Percentiles rank a stretch among this genome's conserved stretches.
phyloP scores from a whole-genome alignment of 2,888 invertebrate species.

The Drosophila glabriapex region DNA sequence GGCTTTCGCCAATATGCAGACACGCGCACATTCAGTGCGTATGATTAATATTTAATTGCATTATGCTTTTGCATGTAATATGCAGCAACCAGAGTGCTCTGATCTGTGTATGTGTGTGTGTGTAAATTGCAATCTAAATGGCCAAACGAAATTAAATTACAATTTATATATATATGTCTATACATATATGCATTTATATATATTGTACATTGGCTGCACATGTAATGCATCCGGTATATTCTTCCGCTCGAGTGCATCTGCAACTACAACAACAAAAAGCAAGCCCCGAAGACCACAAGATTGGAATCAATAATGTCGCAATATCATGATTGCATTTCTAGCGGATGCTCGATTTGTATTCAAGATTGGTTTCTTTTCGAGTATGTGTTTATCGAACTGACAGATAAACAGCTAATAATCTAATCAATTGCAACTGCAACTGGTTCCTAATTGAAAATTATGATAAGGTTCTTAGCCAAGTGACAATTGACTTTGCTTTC shows the following conservation, averaged over 20 bases:
- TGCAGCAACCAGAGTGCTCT: slow-evolving; percentile 44
- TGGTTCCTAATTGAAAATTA: slow-evolving; percentile 6
- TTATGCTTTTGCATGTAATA: slow-evolving; percentile 53
- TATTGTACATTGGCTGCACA: slow-evolving; percentile 10
- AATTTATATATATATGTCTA: slow-evolving; percentile 36
- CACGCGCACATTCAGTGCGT: slow-evolving; percentile 45
- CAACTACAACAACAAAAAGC: slow-evolving; percentile 5
- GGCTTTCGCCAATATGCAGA: slow-evolving; percentile 14
- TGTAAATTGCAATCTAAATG: slow-evolving; percentile 41
- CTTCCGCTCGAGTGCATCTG: not conserved
- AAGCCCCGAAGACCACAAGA: slow-evolving; percentile 12
- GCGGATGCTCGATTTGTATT: slow-evolving; percentile 34
- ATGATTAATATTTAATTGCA: slow-evolving; percentile 78
- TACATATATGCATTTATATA: too few species aligned
- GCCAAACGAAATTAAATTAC: slow-evolving; percentile 64
- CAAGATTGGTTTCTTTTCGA: slow-evolving; percentile 6
- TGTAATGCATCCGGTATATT: slow-evolving; percentile 44
- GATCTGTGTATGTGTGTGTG: not conserved
- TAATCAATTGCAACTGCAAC: slow-evolving; percentile 1
- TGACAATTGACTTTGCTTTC: slow-evolving; percentile 18
- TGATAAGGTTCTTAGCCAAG: slow-evolving; percentile 4
- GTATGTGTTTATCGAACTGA: slow-evolving; percentile 17
- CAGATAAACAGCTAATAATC: slow-evolving; percentile 21
- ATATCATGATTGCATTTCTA: slow-evolving; percentile 33
- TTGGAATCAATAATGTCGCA: slow-evolving; percentile 32